Evolutionary conservation across 1,140 invertebrate genomes (phyloP).

Genomic region (Dufourea novaeangliae): DNA sequence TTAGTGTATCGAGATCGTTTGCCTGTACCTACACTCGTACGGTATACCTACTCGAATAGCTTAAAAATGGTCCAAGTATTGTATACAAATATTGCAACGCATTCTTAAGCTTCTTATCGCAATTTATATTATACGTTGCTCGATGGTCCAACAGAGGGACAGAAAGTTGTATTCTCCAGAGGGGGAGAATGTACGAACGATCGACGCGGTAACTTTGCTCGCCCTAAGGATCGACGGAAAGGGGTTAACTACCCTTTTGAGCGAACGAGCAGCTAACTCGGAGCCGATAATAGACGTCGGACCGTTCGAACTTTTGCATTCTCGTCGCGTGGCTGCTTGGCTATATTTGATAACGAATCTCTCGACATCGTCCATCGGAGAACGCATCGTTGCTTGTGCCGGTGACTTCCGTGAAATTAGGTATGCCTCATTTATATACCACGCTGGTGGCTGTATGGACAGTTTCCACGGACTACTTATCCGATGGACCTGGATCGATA

Average conservation of each 20-base stretch:
- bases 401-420: slow-evolving; percentile 32
- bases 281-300: neutral
- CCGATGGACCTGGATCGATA: neutral
- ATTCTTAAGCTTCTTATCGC: neutral
- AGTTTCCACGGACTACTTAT: slow-evolving; percentile 17
- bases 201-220: neutral
- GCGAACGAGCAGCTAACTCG: slow-evolving; percentile 7
- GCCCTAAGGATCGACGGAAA: neutral
- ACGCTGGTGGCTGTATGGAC: neutral
- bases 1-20: no score
- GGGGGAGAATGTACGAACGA: no score
- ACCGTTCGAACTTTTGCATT: neutral
- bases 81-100: neutral
- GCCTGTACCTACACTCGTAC: no score
- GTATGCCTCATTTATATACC: slow-evolving; percentile 17
- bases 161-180: no score
- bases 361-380: neutral
- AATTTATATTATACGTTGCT: no score
- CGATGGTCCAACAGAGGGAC: no score
- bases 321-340: neutral
- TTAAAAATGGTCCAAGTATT: neutral
- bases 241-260: slow-evolving; percentile 38
- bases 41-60: no score
- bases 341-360: slow-evolving; percentile 30
- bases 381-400: neutral